Percentiles rank a stretch among this genome's conserved stretches.
These are phyloP conservation scores for Acleris holmiana DNA, from an alignment of 2,888 invertebrate species.

Conservation along the genomic window DNA sequence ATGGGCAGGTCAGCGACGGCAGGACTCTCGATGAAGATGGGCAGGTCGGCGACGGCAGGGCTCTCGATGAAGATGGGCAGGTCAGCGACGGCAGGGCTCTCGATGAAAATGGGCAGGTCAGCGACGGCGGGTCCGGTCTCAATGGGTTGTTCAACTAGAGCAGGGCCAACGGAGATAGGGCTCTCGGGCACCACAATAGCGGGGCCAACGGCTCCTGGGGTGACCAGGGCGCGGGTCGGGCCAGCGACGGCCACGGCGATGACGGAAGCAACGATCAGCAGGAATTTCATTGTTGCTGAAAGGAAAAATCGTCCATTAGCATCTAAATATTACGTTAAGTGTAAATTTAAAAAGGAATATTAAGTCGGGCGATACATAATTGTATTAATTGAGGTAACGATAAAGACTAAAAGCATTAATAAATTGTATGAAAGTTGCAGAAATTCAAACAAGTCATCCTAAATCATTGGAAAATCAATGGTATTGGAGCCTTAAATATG, in stretches of 20 bases:
- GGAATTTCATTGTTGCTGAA: conserved; percentile 49
- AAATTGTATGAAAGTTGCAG: background rate
- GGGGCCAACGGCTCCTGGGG: conserved; percentile 42
- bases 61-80: conserved; percentile 10
- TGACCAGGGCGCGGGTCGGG: conserved; percentile 46
- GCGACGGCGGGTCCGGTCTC: conserved; percentile 18
- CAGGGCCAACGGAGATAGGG: conserved; percentile 32
- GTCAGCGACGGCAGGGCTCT: background rate
- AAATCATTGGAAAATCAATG: background rate
- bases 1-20: conserved; percentile 12
- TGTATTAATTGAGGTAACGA: too few species aligned
- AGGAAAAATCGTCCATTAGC: background rate
- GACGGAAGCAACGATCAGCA: conserved; percentile 52
- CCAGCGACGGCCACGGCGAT: conserved; percentile 52
- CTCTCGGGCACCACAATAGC: conserved; percentile 33
- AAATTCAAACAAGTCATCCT: too few species aligned
- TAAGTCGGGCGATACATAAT: too few species aligned
- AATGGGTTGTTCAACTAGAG: conserved; percentile 17
- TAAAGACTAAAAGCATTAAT: too few species aligned
- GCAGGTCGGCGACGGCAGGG: conserved; percentile 12
- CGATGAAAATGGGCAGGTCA: conserved; percentile 14
- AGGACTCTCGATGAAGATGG: conserved; percentile 8
- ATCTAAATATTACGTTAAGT: background rate
- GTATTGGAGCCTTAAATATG: background rate
- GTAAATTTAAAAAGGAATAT: too few species aligned